These are phyloP conservation scores for Falco berigora DNA, from an alignment of 2,797 vertebrate species.

Conservation along the genomic window DNA sequence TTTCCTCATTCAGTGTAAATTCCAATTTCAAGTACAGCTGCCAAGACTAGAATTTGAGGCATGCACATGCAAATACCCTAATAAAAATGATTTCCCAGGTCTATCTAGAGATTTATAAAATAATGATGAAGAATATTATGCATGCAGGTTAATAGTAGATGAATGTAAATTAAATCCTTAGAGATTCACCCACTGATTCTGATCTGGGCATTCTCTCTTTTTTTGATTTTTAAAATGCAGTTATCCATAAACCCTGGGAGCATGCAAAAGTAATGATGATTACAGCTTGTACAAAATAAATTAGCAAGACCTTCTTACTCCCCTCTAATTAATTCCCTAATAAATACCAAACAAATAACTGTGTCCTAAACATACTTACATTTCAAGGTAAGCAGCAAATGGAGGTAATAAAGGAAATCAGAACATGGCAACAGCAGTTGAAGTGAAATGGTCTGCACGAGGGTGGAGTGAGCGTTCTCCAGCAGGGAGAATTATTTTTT, in stretches of 20 bases:
- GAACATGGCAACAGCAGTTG: neutral
- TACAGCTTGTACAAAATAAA: neutral
- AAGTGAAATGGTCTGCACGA: neutral
- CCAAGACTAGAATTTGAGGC: neutral
- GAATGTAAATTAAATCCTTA: conserved; percentile 3
- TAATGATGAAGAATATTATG: neutral
- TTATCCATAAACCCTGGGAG: neutral
- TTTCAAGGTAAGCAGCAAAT: neutral
- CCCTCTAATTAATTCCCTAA: neutral
- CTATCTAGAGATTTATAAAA: neutral
- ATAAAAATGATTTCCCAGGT: conserved; percentile 12
- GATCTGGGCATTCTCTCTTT: neutral
- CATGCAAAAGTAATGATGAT: neutral
- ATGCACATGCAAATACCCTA: neutral
- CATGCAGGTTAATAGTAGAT: conserved; percentile 6
- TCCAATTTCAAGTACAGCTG: neutral
- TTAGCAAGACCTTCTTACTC: neutral
- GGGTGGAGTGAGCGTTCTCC: neutral
- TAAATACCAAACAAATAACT: neutral
- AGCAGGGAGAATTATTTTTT: neutral
- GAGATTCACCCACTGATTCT: neutral
- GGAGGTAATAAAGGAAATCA: neutral
- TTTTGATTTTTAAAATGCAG: neutral
- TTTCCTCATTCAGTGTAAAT: neutral
- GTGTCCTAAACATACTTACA: neutral